Evolutionary conservation across 2,888 invertebrate genomes (phyloP), one percentile per base, ranked within the genome.

Genomic region (Blomia tropicalis): DNA sequence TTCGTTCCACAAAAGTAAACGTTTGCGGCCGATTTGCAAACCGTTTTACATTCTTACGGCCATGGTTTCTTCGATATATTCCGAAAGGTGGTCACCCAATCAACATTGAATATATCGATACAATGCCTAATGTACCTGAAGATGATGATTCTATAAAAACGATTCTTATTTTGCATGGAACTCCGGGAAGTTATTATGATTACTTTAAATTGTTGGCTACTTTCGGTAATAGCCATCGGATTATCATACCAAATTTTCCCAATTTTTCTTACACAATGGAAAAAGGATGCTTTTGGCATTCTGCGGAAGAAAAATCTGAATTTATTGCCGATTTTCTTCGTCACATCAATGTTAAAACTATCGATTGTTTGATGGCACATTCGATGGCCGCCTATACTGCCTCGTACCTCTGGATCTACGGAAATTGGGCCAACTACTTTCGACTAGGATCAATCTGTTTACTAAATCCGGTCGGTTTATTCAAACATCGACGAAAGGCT

Each of bases 221-320:
- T 14, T 62, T 62, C 19, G 62, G 62, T 17, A n/a, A 56, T 4
- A 11, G 30, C 23, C 43, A 56, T 31, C 41, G 62, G 1, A 32
- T 58, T 11, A 62, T 62, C 30, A 32, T 58, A 29, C 62, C 62
- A n/a, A 62, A 62, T 22, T 62, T 62, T 58, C 62, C 56, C 41
- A 43, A 62, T n/a, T 62, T 62, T 41, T 36, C 62, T 1, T 7
- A 56, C 22, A 62, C 62, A 7, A 31, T 56, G 1, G 23, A 25
- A 27, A 56, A n/a, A 4, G 56, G 56, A 19, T 41, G 29, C 23
- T 62, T 62, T 41, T 62, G 62, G 62, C 62, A 62, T 31, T 62
- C 62, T n/a, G 62, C 56, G n/a, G 56, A 62, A 62, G 62, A 62
- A 29, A 62, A 58, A 25, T 23, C 62, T 2, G 36, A 58, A 47